These are phyloP conservation scores for Zoroaster sp. DNA, from an alignment of 53 echinoderm and acorn worm species.

Conservation along the genomic window DNA sequence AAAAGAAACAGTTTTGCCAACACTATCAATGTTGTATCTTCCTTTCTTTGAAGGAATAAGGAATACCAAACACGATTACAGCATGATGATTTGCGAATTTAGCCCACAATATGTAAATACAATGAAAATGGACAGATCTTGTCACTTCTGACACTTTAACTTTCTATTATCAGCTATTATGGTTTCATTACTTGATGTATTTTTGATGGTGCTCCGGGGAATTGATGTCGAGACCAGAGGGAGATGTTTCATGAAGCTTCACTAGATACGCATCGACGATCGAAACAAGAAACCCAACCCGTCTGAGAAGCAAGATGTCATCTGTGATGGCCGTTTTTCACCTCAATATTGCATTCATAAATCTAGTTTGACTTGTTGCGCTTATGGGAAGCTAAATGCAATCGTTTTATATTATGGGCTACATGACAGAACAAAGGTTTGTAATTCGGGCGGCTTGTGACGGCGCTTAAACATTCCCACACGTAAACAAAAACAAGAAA, in stretches of 20 bases:
- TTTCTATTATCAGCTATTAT: background rate
- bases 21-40: too few relatives aligned
- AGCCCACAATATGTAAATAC: too few relatives aligned
- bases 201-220: slow-evolving; percentile 38
- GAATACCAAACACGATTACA: too few relatives aligned
- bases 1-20: too few relatives aligned
- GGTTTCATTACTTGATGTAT: background rate
- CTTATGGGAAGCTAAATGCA: background rate
- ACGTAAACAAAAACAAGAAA: too few relatives aligned
- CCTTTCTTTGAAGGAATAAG: too few relatives aligned
- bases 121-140: background rate
- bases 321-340: slow-evolving; percentile 40
- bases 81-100: too few relatives aligned
- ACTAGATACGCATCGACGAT: background rate
- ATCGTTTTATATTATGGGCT: background rate
- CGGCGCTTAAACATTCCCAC: too few relatives aligned
- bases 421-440: background rate
- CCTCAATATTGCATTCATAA: slow-evolving; percentile 24
- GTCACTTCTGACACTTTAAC: slow-evolving; percentile 15
- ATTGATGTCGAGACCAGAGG: background rate
- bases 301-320: background rate
- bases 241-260: background rate
- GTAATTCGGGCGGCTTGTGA: too few relatives aligned
- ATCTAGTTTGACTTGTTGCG: slow-evolving; percentile 10
- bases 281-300: slow-evolving; percentile 44